phyloP scores from a whole-genome alignment of 2,888 invertebrate species.

The Tetranychus piercei region DNA sequence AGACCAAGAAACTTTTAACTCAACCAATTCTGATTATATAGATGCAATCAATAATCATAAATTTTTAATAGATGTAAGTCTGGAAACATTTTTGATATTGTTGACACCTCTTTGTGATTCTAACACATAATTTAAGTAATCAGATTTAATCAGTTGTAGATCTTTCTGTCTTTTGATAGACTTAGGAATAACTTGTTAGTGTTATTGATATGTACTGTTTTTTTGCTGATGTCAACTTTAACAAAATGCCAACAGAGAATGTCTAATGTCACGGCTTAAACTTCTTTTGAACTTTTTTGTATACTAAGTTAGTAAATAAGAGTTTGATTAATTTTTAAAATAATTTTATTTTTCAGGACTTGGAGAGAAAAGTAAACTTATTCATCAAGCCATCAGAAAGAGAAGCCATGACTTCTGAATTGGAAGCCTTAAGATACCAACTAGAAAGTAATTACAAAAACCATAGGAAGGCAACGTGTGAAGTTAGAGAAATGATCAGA shows the following conservation, averaged over 20 bases:
- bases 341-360: neutral
- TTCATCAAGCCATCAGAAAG: neutral
- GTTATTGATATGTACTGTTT: no score
- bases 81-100: no score
- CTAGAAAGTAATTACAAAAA: constrained; percentile 2
- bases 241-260: no score
- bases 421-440: constrained; percentile 9
- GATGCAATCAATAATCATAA: neutral
- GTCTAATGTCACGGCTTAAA: no score
- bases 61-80: neutral
- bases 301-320: no score
- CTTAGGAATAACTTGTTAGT: no score
- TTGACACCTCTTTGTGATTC: no score
- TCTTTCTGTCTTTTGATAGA: no score
- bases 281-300: no score
- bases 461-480: neutral
- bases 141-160: no score
- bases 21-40: neutral
- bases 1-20: neutral
- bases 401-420: neutral
- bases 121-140: neutral
- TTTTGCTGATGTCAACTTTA: no score
- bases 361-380: neutral
- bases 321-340: neutral
- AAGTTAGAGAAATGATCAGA: constrained; percentile 3